phyloP scores from a whole-genome alignment of 2,888 invertebrate species.

The Drosophila quinaria region DNA sequence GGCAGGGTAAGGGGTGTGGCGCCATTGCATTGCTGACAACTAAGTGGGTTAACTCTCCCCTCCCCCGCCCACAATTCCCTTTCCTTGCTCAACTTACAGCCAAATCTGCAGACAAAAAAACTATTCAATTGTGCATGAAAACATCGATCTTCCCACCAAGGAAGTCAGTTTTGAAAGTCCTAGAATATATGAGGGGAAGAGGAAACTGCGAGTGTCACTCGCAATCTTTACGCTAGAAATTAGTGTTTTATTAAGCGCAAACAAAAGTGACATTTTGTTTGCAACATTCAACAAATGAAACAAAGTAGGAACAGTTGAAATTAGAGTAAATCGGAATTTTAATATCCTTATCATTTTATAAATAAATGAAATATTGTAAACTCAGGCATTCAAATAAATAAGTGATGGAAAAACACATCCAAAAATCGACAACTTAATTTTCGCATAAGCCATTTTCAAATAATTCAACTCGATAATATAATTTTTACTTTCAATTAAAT shows the following conservation, averaged over 20 bases:
- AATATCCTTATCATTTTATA: background rate
- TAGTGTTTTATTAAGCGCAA: constrained; percentile 67
- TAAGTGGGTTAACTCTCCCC: constrained; percentile 55
- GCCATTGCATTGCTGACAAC: constrained; percentile 40
- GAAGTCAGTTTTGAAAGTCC: background rate
- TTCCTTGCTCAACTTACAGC: background rate
- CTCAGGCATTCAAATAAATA: too few relatives aligned
- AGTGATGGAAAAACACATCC: too few relatives aligned
- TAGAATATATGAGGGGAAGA: background rate
- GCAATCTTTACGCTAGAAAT: constrained; percentile 35
- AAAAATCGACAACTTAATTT: too few relatives aligned
- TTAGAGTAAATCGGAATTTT: background rate
- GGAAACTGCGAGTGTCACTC: background rate
- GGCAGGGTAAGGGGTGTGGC: constrained; percentile 32
- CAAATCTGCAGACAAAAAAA: constrained; percentile 35
- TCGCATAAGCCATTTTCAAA: too few relatives aligned
- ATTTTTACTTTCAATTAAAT: too few relatives aligned
- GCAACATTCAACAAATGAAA: constrained; percentile 67
- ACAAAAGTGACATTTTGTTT: constrained; percentile 55
- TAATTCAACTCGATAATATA: too few relatives aligned
- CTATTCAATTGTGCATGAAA: constrained; percentile 57
- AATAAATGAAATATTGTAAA: background rate
- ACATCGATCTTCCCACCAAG: background rate
- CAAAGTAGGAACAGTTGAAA: background rate
- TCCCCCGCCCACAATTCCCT: background rate